Conservation (phyloP, 2,888 invertebrate species). For the Prenolepis imparis region DNA sequence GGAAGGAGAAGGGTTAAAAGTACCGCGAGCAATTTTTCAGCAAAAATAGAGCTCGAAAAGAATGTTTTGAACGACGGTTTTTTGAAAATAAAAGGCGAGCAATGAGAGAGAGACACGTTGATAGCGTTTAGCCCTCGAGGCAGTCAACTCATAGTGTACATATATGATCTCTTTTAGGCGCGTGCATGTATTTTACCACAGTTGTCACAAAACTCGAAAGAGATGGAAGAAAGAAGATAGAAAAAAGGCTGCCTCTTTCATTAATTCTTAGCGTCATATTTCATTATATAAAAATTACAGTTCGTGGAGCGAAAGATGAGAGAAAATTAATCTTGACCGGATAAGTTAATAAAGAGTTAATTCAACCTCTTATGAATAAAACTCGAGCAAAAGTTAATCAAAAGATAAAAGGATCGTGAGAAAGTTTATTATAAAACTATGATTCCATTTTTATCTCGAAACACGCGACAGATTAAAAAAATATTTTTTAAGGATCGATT, state of each 20-base stretch:
- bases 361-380: neutral
- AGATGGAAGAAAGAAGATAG: neutral
- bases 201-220: slow-evolving; percentile 14
- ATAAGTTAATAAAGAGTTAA: neutral
- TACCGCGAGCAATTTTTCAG: slow-evolving; percentile 28
- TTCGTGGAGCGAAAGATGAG: neutral
- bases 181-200: neutral
- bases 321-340: slow-evolving; percentile 12
- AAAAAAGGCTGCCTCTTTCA: neutral
- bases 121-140: slow-evolving; percentile 26
- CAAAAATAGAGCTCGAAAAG: slow-evolving; percentile 43
- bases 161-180: slow-evolving; percentile 10
- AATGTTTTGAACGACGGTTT: slow-evolving; percentile 39
- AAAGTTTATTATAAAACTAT: neutral
- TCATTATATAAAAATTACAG: neutral
- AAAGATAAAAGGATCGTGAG: neutral
- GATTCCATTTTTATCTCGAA: slow-evolving; percentile 5
- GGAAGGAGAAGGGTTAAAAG: neutral
- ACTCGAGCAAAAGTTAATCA: slow-evolving; percentile 4
- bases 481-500: neutral
- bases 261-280: neutral
- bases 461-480: neutral
- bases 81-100: slow-evolving; percentile 28
- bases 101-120: slow-evolving; percentile 10
- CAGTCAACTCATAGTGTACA: neutral